Conservation (phyloP, 2,888 invertebrate genomes). For the Eilema caniola region DNA sequence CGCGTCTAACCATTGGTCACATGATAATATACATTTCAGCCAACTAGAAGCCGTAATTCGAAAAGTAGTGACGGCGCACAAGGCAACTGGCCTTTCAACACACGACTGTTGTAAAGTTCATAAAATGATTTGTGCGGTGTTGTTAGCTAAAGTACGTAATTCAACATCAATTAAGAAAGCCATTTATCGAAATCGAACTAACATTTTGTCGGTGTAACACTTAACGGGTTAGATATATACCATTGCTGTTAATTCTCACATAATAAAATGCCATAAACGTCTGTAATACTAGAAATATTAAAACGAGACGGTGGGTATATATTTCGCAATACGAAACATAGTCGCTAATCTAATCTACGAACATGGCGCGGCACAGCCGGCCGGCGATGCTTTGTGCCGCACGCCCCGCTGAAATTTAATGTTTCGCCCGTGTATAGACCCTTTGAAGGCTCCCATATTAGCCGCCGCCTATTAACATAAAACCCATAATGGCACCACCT, state of each 20-base stretch:
- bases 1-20: no score
- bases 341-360: slow-evolving; percentile 67
- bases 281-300: slow-evolving; percentile 30
- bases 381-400: slow-evolving; percentile 61
- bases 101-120: no score
- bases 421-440: slow-evolving; percentile 68
- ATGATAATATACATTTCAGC: no score
- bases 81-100: no score
- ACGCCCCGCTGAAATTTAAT: slow-evolving; percentile 76
- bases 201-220: no score
- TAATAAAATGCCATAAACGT: not conserved
- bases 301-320: slow-evolving; percentile 26
- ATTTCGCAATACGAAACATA: slow-evolving; percentile 50
- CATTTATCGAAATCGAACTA: no score
- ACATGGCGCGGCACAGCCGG: slow-evolving; percentile 47
- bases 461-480: slow-evolving; percentile 81
- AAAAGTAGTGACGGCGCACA: no score
- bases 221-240: no score
- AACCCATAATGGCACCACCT: slow-evolving; percentile 78
- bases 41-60: no score
- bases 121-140: no score
- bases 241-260: not conserved
- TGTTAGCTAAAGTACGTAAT: no score
- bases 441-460: slow-evolving; percentile 81
- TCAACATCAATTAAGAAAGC: no score